Evolutionary conservation across 1,140 invertebrate genomes (phyloP).

Genomic region (Stegodyphus dumicola): DNA sequence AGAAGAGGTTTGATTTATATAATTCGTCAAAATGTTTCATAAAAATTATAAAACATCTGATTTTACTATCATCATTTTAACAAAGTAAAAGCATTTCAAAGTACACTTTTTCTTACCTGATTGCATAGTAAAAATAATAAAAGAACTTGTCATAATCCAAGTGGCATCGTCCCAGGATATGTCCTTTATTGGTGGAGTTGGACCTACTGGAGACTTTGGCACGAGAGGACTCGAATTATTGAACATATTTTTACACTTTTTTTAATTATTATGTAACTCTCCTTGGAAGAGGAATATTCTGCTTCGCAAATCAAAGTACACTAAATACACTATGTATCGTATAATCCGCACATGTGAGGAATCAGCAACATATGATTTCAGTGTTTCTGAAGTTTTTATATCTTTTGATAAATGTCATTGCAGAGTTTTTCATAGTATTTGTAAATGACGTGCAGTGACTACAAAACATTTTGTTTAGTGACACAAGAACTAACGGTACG

Average conservation of each 20-base stretch:
- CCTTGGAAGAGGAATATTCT: too few species aligned
- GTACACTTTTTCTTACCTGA: slow-evolving; percentile 75
- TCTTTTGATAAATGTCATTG: not conserved
- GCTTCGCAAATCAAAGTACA: too few species aligned
- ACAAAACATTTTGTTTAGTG: too few species aligned
- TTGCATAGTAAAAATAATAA: slow-evolving; percentile 98
- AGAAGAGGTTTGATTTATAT: too few species aligned
- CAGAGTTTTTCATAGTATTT: not conserved
- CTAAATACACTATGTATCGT: too few species aligned
- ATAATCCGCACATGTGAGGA: not conserved
- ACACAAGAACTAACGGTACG: too few species aligned
- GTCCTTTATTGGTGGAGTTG: slow-evolving; percentile 3
- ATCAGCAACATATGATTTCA: not conserved
- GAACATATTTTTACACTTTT: slow-evolving; percentile 3
- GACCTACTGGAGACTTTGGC: not conserved
- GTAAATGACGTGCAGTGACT: too few species aligned
- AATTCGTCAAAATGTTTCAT: too few species aligned
- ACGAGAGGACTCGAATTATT: slow-evolving; percentile 15
- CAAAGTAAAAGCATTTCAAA: too few species aligned
- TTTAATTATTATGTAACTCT: too few species aligned
- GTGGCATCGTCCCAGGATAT: slow-evolving; percentile 80
- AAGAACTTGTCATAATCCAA: slow-evolving; percentile 92
- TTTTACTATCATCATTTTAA: too few species aligned
- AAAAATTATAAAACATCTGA: too few species aligned
- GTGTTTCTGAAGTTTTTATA: not conserved